Evolutionary conservation across 2,797 vertebrate genomes (phyloP).

Genomic region (Sciurus vulgaris): DNA sequence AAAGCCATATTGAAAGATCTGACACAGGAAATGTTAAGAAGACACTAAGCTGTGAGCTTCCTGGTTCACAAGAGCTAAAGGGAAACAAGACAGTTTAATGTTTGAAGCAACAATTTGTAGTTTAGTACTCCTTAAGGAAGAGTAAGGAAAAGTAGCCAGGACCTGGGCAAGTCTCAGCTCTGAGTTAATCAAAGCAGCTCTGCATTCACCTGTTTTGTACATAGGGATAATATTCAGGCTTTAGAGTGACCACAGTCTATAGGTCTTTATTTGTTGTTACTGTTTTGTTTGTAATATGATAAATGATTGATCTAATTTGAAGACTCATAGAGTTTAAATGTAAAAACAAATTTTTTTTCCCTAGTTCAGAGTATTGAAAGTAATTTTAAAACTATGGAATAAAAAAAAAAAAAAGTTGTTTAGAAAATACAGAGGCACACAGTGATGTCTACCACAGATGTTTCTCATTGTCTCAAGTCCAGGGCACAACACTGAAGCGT

Average conservation of each 20-base stretch:
- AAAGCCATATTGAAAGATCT: neutral
- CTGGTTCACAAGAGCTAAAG: neutral
- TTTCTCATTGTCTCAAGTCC: neutral
- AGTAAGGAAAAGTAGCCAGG: neutral
- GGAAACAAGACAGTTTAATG: neutral
- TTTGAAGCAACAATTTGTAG: neutral
- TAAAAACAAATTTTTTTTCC: neutral
- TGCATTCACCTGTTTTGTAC: neutral
- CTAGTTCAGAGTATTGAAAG: neutral
- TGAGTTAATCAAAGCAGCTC: neutral
- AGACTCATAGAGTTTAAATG: neutral
- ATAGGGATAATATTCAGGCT: neutral
- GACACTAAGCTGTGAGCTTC: neutral
- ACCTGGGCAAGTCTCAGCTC: neutral
- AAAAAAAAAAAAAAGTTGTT: neutral
- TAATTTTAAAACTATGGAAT: slow-evolving; percentile 12
- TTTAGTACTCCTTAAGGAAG: neutral
- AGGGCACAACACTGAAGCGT: neutral
- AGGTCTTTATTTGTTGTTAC: neutral
- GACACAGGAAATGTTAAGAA: neutral
- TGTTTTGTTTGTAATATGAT: neutral
- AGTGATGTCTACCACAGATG: neutral
- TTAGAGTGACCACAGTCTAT: neutral
- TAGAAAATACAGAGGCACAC: neutral
- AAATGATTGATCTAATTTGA: slow-evolving; percentile 40